A percentile compares a stretch with the other conserved stretches of the same genome.
phyloP scores from a whole-genome alignment of 2,888 invertebrate species.

The Pilophorus perplexus region DNA sequence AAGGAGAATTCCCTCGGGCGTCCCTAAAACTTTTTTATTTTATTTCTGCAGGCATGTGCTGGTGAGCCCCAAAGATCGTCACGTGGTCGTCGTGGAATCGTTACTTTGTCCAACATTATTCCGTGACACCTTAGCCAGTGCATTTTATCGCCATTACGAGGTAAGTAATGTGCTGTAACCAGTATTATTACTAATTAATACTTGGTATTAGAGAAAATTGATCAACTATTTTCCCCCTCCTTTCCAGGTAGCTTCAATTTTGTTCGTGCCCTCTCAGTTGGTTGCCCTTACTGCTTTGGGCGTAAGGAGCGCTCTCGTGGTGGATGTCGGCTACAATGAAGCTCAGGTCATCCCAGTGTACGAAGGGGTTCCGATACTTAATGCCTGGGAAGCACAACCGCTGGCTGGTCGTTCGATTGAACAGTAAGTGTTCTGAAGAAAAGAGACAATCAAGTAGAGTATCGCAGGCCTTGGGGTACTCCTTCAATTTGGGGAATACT shows the following conservation, averaged over 20 bases:
- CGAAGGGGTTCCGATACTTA: slow-evolving; percentile 80
- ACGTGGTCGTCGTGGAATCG: slow-evolving; percentile 89
- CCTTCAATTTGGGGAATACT: too few species aligned
- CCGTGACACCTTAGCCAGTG: slow-evolving; percentile 83
- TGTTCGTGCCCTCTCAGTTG: slow-evolving; percentile 83
- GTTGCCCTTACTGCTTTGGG: slow-evolving; percentile 81
- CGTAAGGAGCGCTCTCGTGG: slow-evolving; percentile 73
- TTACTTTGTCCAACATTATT: slow-evolving; percentile 77
- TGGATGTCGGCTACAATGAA: slow-evolving; percentile 86
- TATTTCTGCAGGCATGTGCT: slow-evolving; percentile 68
- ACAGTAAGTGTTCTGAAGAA: slow-evolving; percentile 57
- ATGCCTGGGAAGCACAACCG: slow-evolving; percentile 78
- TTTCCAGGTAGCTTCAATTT: slow-evolving; percentile 65
- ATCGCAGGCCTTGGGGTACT: too few species aligned
- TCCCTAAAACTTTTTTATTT: too few species aligned
- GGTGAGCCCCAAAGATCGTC: slow-evolving; percentile 89
- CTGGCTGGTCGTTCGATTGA: slow-evolving; percentile 72
- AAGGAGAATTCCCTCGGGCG: too few species aligned
- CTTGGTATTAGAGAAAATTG: not conserved
- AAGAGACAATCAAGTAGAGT: too few species aligned
- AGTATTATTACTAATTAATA: too few species aligned
- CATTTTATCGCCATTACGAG: slow-evolving; percentile 90
- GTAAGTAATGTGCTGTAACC: too few species aligned
- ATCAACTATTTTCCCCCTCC: not conserved
- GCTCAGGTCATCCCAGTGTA: slow-evolving; percentile 77